Percentiles rank a stretch among this genome's conserved stretches.
Conservation (phyloP, 1,140 invertebrate species). For the Aphaenogaster floridana region DNA sequence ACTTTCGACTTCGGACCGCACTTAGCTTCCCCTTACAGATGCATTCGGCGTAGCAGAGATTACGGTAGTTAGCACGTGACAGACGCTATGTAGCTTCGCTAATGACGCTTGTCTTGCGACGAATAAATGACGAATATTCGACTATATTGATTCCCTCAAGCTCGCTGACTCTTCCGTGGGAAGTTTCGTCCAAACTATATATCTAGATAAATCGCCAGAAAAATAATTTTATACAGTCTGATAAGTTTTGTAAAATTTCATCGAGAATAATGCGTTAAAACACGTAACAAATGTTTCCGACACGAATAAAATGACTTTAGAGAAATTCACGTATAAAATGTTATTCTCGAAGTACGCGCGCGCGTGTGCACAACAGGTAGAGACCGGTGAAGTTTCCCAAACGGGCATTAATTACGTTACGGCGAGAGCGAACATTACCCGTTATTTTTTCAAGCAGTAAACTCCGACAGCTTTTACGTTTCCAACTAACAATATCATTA, state of each 20-base stretch:
- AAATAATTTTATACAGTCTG: neutral
- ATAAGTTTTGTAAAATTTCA: neutral
- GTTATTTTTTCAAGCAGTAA: slow-evolving; percentile 49
- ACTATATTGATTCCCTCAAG: neutral
- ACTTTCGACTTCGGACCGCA: slow-evolving; percentile 54
- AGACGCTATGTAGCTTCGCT: slow-evolving; percentile 25
- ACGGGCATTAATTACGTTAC: slow-evolving; percentile 39
- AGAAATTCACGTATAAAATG: neutral
- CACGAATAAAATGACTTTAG: neutral
- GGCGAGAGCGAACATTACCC: slow-evolving; percentile 11
- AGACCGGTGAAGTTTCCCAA: slow-evolving; percentile 12
- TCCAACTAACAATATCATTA: slow-evolving; percentile 55
- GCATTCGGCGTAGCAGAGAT: slow-evolving; percentile 57
- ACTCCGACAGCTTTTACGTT: slow-evolving; percentile 14
- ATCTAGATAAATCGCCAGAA: neutral
- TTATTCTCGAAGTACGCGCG: neutral
- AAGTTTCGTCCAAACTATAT: neutral
- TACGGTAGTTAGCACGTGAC: slow-evolving; percentile 54
- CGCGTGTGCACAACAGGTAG: neutral
- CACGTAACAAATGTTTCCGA: slow-evolving; percentile 7
- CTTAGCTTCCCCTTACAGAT: slow-evolving; percentile 60
- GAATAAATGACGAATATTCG: neutral
- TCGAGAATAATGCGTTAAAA: neutral
- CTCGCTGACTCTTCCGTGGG: neutral
- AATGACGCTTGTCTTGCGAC: slow-evolving; percentile 27